phyloP scores from a whole-genome alignment of 2,888 invertebrate genomes.

The Philaethria dido region DNA sequence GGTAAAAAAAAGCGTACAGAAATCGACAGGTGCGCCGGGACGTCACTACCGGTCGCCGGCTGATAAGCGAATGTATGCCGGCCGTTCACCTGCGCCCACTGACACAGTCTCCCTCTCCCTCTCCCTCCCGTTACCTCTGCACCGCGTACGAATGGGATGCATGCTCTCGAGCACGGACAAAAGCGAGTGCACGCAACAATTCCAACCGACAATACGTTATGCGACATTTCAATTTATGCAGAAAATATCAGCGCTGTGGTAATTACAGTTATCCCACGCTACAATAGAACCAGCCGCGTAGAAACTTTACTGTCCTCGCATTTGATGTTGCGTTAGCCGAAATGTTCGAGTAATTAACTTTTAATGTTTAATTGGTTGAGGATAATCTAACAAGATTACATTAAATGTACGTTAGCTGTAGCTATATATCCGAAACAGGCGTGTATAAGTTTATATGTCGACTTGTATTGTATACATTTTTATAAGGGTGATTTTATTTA shows the following conservation, averaged over 20 bases:
- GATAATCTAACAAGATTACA: not conserved
- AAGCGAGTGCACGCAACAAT: constrained; percentile 59
- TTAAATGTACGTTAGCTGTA: constrained; percentile 5
- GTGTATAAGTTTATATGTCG: no score
- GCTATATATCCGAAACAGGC: no score
- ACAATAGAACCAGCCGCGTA: constrained; percentile 50
- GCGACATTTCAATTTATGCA: constrained; percentile 65
- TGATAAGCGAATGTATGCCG: constrained; percentile 81
- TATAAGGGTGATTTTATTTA: no score
- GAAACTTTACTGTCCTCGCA: constrained; percentile 46
- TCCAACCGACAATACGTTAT: constrained; percentile 60
- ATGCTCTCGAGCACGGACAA: constrained; percentile 52
- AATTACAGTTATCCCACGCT: constrained; percentile 59
- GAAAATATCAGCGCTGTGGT: constrained; percentile 60
- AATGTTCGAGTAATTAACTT: constrained; percentile 2
- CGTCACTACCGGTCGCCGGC: constrained; percentile 70
- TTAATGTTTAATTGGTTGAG: constrained; percentile 1
- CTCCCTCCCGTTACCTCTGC: constrained; percentile 51
- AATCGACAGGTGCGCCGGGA: constrained; percentile 69
- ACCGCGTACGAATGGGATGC: constrained; percentile 50
- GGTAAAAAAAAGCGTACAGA: constrained; percentile 50
- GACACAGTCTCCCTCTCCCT: constrained; percentile 68
- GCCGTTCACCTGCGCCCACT: constrained; percentile 80
- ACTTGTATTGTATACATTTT: no score
- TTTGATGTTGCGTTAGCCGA: constrained; percentile 45